Evolutionary conservation across 2,113 vertebrate genomes (phyloP).

Genomic region (Silurus glanis): DNA sequence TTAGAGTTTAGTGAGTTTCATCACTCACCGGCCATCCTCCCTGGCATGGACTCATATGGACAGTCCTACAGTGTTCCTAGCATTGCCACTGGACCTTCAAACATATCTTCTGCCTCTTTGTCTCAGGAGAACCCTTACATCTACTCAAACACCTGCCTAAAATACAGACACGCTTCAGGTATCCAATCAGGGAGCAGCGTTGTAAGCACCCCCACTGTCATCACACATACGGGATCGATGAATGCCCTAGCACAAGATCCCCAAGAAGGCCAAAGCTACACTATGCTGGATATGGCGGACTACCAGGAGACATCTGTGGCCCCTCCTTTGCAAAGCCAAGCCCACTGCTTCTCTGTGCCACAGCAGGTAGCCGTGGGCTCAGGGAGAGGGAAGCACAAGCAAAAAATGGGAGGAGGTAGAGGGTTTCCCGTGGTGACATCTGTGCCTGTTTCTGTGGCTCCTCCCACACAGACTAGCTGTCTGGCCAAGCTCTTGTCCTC

Average conservation of each 20-base stretch:
- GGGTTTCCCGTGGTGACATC: constrained; percentile 35
- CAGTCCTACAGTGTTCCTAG: constrained; percentile 59
- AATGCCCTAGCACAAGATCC: constrained; percentile 46
- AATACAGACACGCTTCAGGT: constrained; percentile 62
- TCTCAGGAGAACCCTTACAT: constrained; percentile 60
- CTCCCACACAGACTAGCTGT: constrained; percentile 69
- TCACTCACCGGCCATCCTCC: constrained; percentile 51
- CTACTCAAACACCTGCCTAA: constrained; percentile 64
- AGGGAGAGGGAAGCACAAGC: constrained; percentile 62
- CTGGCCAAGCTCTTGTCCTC: constrained; percentile 81
- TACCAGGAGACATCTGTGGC: constrained; percentile 57
- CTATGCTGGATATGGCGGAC: constrained; percentile 53
- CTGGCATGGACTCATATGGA: constrained; percentile 39
- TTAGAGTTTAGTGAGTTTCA: constrained; percentile 62
- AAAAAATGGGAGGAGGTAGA: constrained; percentile 62
- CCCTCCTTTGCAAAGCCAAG: constrained; percentile 54
- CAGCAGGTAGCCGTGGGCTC: constrained; percentile 57
- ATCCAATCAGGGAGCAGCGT: constrained; percentile 41
- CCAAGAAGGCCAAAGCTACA: constrained; percentile 62
- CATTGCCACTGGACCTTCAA: constrained; percentile 49
- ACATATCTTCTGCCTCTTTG: constrained; percentile 55
- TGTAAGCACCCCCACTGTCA: constrained; percentile 68
- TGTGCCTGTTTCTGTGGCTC: neutral
- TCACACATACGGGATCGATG: constrained; percentile 69
- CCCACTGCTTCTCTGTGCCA: constrained; percentile 68